Conservation (phyloP, 1,140 invertebrate species). For the Eciton burchellii region DNA sequence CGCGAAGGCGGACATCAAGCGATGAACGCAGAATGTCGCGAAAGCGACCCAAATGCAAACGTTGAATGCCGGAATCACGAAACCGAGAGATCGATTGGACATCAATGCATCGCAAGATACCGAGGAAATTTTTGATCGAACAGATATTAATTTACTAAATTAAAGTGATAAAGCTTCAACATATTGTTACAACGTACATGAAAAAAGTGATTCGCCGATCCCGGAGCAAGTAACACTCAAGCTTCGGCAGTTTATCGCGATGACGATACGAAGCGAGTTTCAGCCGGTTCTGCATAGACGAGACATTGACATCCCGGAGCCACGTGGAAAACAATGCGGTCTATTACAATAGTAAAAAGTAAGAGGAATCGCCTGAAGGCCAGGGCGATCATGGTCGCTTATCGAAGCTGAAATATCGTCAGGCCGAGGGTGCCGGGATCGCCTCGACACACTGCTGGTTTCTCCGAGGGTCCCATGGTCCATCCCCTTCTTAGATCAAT, state of each 20-base stretch:
- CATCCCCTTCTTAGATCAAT: constrained; percentile 84
- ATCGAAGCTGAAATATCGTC: constrained; percentile 61
- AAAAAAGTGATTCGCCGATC: background rate
- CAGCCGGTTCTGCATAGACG: background rate
- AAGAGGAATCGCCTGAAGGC: constrained; percentile 10
- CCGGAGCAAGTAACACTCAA: background rate
- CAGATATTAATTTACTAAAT: background rate
- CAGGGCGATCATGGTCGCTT: constrained; percentile 46
- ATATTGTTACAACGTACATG: background rate
- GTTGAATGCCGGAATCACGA: background rate
- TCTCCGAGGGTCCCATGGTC: constrained; percentile 77
- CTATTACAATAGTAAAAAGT: background rate
- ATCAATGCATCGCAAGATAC: background rate
- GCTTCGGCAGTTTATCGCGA: too few relatives aligned
- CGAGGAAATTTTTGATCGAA: too few relatives aligned
- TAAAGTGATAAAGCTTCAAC: constrained; percentile 7
- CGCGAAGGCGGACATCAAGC: background rate
- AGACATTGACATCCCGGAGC: background rate
- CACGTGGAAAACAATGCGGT: background rate
- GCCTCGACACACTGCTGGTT: constrained; percentile 77
- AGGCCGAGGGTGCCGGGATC: constrained; percentile 66
- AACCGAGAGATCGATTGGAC: background rate
- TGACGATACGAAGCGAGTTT: background rate
- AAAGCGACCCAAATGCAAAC: constrained; percentile 2
- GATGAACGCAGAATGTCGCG: background rate